phyloP scores from a whole-genome alignment of 2,888 invertebrate genomes.

The Camptogramma bilineatum region DNA sequence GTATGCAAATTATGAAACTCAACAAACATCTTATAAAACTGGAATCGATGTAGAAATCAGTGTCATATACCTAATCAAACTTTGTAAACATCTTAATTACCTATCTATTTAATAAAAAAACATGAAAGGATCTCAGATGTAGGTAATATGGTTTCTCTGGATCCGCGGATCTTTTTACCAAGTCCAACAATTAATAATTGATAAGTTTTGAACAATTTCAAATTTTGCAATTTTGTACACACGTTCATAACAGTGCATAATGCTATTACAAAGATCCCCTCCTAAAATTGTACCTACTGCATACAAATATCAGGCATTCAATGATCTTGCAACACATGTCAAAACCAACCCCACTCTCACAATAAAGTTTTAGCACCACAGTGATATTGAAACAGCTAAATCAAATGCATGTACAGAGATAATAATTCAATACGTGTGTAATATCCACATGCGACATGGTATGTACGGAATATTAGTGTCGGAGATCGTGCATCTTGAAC shows the following conservation, averaged over 20 bases:
- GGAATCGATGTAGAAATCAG: too few relatives aligned
- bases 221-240: not conserved
- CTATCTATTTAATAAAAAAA: too few relatives aligned
- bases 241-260: not conserved
- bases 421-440: conserved; percentile 36
- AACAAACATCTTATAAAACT: too few relatives aligned
- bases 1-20: too few relatives aligned
- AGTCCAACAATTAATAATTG: too few relatives aligned
- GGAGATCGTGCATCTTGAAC: conserved; percentile 32
- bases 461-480: conserved; percentile 32
- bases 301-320: conserved; percentile 31
- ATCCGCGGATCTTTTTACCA: too few relatives aligned
- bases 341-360: conserved; percentile 50
- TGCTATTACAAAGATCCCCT: not conserved
- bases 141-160: too few relatives aligned
- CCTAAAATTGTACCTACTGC: conserved; percentile 3
- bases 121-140: too few relatives aligned
- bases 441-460: conserved; percentile 34
- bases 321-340: conserved; percentile 36
- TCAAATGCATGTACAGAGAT: conserved; percentile 52
- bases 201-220: not conserved
- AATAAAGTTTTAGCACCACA: conserved; percentile 77
- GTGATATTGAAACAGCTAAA: conserved; percentile 77
- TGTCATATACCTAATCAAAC: too few relatives aligned
- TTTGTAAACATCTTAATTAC: too few relatives aligned